Base-by-base conservation (phyloP, 2,888 invertebrate genomes). In the Encarsia formosa region DNA sequence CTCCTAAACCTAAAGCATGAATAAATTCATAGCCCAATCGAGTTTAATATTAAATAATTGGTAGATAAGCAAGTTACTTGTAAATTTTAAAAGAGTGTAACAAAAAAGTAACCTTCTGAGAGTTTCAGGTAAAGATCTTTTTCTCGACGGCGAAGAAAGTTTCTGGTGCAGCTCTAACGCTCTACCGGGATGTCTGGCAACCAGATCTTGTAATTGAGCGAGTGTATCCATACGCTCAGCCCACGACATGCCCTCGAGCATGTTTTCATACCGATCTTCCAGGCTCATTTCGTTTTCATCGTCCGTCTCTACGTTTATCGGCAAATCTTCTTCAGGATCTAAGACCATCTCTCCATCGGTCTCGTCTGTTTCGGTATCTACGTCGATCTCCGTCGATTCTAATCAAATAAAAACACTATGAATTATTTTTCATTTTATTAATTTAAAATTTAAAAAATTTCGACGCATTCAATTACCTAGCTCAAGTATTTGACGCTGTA, bases 151-250 rank as follows among this genome's bases (percentile, higher is more conserved):
- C 40, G 91, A 92, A 0, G 93, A 93, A 0, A 98, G 77, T 70
- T 96, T 97, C 62, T 94, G 93, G 73, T 96, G 96, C 38, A 97
- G 78, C 62, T 95, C 91, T 54, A 92, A 83, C 0, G 93, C 94
- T 47, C 95, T 81, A 45, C 93, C 96, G 0, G 97, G 96, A 70
- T 92, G 90, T n/a, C 95, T 81, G 0, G 88, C 87, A 0, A 88
- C 88, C 20, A 90, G 75, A 0, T 85, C 89, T 62, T 89, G 85
- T 15, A 91, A 68, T 2, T 86, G 87, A 2, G 88, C 87, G 62
- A 89, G 74, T 6, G 85, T 87, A 61, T 91, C 90, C 52, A 91
- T 84, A 15, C 92, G 78, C 61, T 94, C 94, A 0, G 88, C 88
- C 88, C 90, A 90, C 2, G 88, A 85, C 84, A 91, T 87, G 35